These are phyloP conservation scores for Vandiemenella viatica DNA, from an alignment of 2,888 invertebrate species.

Conservation along the genomic window DNA sequence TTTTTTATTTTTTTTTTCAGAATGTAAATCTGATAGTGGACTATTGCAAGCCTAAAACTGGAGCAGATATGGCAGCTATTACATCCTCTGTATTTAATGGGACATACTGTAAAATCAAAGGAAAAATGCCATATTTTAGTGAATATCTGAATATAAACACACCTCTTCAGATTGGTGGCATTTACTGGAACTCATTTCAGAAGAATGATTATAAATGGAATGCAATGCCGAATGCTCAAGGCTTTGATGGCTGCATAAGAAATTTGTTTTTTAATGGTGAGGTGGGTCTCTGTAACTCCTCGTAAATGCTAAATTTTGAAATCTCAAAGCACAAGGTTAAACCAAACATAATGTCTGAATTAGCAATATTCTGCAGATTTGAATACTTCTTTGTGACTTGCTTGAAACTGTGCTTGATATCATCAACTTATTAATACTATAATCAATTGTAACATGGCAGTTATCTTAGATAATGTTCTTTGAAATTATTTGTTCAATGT, in stretches of 20 bases:
- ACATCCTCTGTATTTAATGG: constrained; percentile 30
- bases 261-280: constrained; percentile 41
- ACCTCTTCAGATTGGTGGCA: constrained; percentile 39
- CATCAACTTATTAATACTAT: too few relatives aligned
- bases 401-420: too few relatives aligned
- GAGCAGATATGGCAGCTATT: constrained; percentile 30
- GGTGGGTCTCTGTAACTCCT: too few relatives aligned
- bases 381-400: too few relatives aligned
- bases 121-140: constrained; percentile 35
- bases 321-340: too few relatives aligned
- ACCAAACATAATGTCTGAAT: too few relatives aligned
- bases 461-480: too few relatives aligned
- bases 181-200: constrained; percentile 29
- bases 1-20: constrained; percentile 23
- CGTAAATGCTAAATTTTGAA: too few relatives aligned
- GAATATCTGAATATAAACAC: constrained; percentile 39
- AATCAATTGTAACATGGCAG: too few relatives aligned
- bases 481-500: too few relatives aligned
- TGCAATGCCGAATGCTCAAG: constrained; percentile 26
- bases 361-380: too few relatives aligned
- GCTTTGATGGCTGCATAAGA: constrained; percentile 41
- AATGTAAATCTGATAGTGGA: constrained; percentile 36
- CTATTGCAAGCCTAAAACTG: constrained; percentile 31
- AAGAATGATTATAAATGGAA: constrained; percentile 26
- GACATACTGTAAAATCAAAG: constrained; percentile 32